Base-by-base conservation (phyloP, 37 sponge, comb jelly and placozoan species). In the Lycopodina hypogea region DNA sequence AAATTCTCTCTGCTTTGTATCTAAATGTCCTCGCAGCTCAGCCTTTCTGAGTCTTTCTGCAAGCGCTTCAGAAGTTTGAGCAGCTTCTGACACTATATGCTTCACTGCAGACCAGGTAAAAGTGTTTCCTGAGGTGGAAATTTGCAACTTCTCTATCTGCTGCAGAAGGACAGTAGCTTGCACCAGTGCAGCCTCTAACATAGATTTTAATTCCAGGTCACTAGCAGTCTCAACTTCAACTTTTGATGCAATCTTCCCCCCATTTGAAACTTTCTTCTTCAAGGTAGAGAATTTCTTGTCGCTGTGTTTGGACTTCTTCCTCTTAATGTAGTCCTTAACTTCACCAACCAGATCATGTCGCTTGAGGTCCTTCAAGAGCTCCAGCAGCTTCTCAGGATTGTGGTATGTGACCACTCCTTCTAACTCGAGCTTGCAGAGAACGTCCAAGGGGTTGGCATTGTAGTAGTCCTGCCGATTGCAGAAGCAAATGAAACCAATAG, bases 91-190 rank as follows among this genome's bases (percentile, higher is more conserved):
- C 1, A 78, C 51, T 22, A 48, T 56, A 9, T 68, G 39, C 68
- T 30, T 51, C 1, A 66, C 66, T 53, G 8, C 66, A 12, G 42
- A 30, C 35, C 64, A 38, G 12, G 8, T 1, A 28, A 35, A 22
- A 1, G 22, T 26, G 2, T 32, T 55, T 17, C 56, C 79, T 2
- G 53, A 42, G 0, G 26, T 36, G 3, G 68, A 50, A 22, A 21
- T 42, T 36, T 78, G 37, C n/a, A 78, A 34, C 37, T 8, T 68
- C 24, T 78, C 79, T 6, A 78, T 48, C 24, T 78, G 79, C 48
- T 78, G 68, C 56, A 78, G 19, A 21, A 78, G 68, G 3, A 78
- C 79, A 23, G 79, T 68, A 23, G 79, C 79, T 68, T 78, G 79
- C 7, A 66, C 56, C 29, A 78, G 24, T 14, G 68, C 45, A 21